Conservation (phyloP, 2,113 vertebrate species). For the Collichthys lucidus region DNA sequence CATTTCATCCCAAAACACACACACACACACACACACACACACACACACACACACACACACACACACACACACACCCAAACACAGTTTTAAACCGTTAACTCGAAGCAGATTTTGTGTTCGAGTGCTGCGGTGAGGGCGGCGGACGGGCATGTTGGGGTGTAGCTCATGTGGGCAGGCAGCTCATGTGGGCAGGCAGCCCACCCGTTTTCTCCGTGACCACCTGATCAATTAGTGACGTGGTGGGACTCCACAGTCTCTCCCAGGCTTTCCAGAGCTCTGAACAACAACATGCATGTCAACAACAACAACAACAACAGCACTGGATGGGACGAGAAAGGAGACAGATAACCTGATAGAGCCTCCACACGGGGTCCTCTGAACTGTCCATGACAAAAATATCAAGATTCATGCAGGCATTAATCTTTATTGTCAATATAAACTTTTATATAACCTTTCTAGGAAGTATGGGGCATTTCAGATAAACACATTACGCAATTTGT, state of each 20-base stretch:
- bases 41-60: constrained; percentile 60
- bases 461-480: constrained; percentile 64
- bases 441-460: constrained; percentile 58
- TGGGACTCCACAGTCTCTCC: constrained; percentile 55
- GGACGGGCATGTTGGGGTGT: constrained; percentile 66
- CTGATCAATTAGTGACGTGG: constrained; percentile 76
- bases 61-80: constrained; percentile 53
- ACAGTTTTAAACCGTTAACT: constrained; percentile 73
- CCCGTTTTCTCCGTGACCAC: constrained; percentile 63
- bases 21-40: constrained; percentile 61
- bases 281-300: constrained; percentile 63
- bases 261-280: constrained; percentile 46
- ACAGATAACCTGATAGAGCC: constrained; percentile 15
- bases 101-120: constrained; percentile 75
- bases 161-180: constrained; percentile 70
- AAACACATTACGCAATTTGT: constrained; percentile 79
- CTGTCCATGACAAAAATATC: constrained; percentile 28
- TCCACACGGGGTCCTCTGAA: background rate
- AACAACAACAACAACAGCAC: constrained; percentile 35
- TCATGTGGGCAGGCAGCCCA: constrained; percentile 70
- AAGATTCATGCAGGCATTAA: constrained; percentile 56
- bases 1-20: background rate
- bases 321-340: constrained; percentile 6
- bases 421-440: constrained; percentile 74
- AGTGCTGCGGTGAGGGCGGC: constrained; percentile 68